Evolutionary conservation across 2,888 invertebrate species (phyloP).

Genomic region (Agrilus cyanescens): DNA sequence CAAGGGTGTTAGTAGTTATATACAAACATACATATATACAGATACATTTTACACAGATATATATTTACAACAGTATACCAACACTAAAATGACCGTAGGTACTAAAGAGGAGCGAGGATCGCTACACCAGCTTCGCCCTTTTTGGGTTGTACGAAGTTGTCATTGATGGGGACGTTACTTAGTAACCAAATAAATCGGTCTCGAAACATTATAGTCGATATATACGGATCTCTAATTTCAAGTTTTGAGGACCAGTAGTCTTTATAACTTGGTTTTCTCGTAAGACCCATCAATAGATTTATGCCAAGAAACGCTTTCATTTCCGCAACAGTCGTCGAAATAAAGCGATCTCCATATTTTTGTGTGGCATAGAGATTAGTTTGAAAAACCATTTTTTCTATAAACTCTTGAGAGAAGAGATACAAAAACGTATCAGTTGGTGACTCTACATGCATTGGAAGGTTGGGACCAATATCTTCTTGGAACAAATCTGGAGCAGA

Average conservation of each 20-base stretch:
- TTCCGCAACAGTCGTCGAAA: constrained; percentile 11
- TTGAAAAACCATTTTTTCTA: constrained; percentile 2
- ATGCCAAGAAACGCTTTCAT: constrained; percentile 14
- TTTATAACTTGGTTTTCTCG: constrained; percentile 15
- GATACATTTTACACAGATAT: no score
- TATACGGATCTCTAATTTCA: constrained; percentile 13
- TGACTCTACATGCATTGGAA: neutral
- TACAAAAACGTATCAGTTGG: neutral
- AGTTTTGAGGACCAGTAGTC: constrained; percentile 16
- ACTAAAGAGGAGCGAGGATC: no score
- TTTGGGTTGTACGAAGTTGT: constrained; percentile 12
- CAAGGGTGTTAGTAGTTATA: no score
- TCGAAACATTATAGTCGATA: constrained; percentile 12
- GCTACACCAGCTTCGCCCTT: constrained; percentile 7
- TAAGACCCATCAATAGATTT: constrained; percentile 19
- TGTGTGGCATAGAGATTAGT: constrained; percentile 4
- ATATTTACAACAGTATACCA: no score
- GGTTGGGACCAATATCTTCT: neutral
- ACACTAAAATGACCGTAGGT: no score
- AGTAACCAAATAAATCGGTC: constrained; percentile 13
- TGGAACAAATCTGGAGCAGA: neutral
- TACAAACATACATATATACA: no score
- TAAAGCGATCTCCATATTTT: neutral
- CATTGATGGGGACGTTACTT: constrained; percentile 15
- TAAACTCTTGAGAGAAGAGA: neutral